These are phyloP conservation scores for Pseudotriccus pelzelni DNA, from an alignment of 2,797 vertebrate species.

Conservation along the genomic window DNA sequence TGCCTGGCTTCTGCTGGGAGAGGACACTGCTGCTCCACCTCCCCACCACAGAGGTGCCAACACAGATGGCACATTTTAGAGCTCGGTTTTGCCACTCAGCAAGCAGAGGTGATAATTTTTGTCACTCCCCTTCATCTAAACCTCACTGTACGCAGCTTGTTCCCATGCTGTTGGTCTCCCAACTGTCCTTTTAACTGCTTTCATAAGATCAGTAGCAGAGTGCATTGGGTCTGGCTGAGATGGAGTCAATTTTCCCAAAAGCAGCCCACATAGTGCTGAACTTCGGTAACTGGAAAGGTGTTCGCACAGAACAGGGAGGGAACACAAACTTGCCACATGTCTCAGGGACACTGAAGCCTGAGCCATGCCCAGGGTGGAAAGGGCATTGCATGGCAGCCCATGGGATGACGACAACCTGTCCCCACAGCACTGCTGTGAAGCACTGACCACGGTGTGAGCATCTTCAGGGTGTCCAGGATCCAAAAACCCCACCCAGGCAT, in stretches of 20 bases:
- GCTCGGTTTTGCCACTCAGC: neutral
- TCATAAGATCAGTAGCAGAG: neutral
- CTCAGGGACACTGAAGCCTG: neutral
- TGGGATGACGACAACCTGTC: fast-evolving
- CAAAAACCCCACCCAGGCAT: neutral
- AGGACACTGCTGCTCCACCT: neutral
- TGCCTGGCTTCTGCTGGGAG: neutral
- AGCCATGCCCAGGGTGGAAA: fast-evolving
- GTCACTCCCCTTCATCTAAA: neutral
- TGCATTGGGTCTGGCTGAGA: neutral
- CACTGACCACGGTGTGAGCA: fast-evolving
- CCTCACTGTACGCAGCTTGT: neutral
- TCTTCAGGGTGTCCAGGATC: neutral
- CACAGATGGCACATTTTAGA: fast-evolving
- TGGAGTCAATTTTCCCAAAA: neutral
- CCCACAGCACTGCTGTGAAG: neutral
- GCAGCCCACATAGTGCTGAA: neutral
- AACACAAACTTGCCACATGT: fast-evolving
- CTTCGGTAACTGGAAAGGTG: neutral
- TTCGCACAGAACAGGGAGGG: neutral
- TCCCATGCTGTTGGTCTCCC: neutral
- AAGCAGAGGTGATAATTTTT: neutral
- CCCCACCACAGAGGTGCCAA: neutral
- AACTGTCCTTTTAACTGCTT: neutral
- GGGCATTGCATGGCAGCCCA: neutral